A percentile compares a stretch with the other conserved stretches of the same genome.
Conservation (phyloP, 2,888 invertebrate species). For the Trichopria drosophilae region DNA sequence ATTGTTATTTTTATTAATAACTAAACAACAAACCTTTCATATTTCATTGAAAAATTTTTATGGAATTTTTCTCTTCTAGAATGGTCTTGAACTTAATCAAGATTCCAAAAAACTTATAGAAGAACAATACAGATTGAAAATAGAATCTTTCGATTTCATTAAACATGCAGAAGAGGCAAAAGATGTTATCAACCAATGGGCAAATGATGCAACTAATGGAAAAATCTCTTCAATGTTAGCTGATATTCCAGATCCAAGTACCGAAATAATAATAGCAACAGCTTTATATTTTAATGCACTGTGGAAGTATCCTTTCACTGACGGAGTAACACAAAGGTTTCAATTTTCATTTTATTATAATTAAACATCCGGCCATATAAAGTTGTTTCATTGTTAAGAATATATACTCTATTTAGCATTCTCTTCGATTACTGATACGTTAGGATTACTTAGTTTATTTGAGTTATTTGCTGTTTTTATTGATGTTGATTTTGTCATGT, state of each 20-base stretch:
- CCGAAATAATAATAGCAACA: constrained; percentile 2
- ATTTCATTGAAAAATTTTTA: no score
- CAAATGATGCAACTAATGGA: neutral
- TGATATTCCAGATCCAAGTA: neutral
- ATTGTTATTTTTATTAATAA: no score
- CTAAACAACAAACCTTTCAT: no score
- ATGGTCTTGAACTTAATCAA: neutral
- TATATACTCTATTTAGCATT: no score
- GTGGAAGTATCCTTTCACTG: neutral
- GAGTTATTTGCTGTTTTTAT: no score
- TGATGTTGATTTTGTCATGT: no score
- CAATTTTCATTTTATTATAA: no score
- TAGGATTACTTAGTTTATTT: no score
- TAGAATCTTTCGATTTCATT: neutral
- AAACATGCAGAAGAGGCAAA: neutral
- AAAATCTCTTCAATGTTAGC: neutral
- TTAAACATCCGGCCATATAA: no score
- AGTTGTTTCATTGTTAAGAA: no score
- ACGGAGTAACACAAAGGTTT: neutral
- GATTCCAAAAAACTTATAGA: neutral
- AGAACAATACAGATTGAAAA: neutral
- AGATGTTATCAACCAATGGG: neutral
- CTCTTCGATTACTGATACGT: no score
- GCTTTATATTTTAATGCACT: constrained; percentile 1
- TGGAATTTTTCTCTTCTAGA: no score